Evolutionary conservation across 2,797 vertebrate genomes (phyloP).

Genomic region (Myotis vivesi): DNA sequence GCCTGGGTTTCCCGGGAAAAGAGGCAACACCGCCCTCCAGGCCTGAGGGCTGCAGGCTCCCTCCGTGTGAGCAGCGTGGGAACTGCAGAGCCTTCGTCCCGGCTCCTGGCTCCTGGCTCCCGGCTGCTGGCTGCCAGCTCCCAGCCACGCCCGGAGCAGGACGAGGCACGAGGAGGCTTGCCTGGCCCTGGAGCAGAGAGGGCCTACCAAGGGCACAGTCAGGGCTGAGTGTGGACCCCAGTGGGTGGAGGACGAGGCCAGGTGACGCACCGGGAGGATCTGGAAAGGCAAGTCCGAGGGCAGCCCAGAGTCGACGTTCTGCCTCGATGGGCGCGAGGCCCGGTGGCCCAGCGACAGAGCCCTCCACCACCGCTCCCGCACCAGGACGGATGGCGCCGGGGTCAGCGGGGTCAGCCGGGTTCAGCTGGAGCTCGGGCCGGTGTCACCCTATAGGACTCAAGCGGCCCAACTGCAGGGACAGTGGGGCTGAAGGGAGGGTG

Average conservation of each 20-base stretch:
- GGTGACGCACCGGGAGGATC: too few species aligned
- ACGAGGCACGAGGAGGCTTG: fast-evolving
- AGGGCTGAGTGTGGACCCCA: not conserved
- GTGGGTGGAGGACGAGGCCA: too few species aligned
- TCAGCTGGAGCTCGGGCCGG: not conserved
- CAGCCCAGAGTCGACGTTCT: fast-evolving
- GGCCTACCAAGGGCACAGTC: too few species aligned
- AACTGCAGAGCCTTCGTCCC: fast-evolving
- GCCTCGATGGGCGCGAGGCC: fast-evolving
- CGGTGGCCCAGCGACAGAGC: not conserved
- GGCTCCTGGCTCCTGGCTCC: too few species aligned
- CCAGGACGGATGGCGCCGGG: fast-evolving
- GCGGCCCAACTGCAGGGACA: too few species aligned
- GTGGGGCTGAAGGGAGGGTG: not conserved
- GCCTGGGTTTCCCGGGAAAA: too few species aligned
- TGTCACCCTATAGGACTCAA: not conserved
- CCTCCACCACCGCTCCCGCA: fast-evolving
- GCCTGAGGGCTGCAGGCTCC: too few species aligned
- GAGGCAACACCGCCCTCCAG: not conserved
- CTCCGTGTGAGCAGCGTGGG: fast-evolving
- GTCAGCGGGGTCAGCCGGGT: not conserved
- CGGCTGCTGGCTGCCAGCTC: too few species aligned
- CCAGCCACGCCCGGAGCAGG: not conserved
- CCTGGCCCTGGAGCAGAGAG: not conserved
- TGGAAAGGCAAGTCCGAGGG: not conserved